Evolutionary conservation across 2,797 vertebrate species (phyloP).

Genomic region (Hyperoplus lanceolatus): DNA sequence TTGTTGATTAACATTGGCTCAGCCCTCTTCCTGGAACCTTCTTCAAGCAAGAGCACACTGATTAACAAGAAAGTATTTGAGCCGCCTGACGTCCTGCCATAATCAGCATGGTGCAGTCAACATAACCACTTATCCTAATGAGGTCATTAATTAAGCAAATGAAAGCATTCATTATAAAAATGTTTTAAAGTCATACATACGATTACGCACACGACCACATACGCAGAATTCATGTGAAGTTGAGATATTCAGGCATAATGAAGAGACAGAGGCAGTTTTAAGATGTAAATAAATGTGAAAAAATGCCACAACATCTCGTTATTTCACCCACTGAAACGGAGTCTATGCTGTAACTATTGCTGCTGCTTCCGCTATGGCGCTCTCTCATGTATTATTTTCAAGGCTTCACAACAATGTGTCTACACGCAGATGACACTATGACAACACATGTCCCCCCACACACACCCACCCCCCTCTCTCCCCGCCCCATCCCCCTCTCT

Average conservation of each 20-base stretch:
- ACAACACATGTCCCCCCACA: conserved; percentile 36
- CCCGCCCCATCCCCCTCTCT: too few relatives aligned
- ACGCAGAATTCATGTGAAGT: neutral
- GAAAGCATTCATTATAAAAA: conserved; percentile 42
- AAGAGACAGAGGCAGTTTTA: neutral
- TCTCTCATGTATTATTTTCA: conserved; percentile 38
- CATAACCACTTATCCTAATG: conserved; percentile 47
- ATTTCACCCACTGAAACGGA: neutral
- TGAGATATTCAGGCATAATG: neutral
- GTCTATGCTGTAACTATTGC: neutral
- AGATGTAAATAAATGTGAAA: conserved; percentile 19
- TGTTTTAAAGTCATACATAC: conserved; percentile 21
- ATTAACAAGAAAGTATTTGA: conserved; percentile 38
- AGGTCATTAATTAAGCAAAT: conserved; percentile 63
- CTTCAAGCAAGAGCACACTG: conserved; percentile 29
- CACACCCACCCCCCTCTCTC: too few relatives aligned
- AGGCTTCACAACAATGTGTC: conserved; percentile 27
- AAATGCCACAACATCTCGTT: conserved; percentile 2
- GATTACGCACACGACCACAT: neutral
- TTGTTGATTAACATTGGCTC: conserved; percentile 15
- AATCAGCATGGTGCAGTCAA: conserved; percentile 39
- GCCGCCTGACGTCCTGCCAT: conserved; percentile 24
- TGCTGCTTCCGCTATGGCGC: neutral
- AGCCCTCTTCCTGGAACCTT: conserved; percentile 15
- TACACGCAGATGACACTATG: conserved; percentile 23